phyloP scores from a whole-genome alignment of 2,797 vertebrate genomes.

The Anisognathus igniventris region DNA sequence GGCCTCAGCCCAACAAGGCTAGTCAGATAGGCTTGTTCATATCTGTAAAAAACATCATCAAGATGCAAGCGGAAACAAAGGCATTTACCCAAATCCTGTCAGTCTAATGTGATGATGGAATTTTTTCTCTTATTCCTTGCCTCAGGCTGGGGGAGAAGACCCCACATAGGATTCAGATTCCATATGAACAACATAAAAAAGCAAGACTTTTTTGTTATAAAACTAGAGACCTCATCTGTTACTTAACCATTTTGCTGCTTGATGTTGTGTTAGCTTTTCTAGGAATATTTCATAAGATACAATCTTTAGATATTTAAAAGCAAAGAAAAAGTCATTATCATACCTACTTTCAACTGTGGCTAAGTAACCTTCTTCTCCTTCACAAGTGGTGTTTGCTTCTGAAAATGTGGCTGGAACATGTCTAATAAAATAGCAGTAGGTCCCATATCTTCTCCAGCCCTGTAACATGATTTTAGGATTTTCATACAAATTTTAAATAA shows the following conservation, averaged over 20 bases:
- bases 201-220: fast-evolving
- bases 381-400: slow-evolving; percentile 81
- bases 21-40: slow-evolving; percentile 89
- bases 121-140: not conserved
- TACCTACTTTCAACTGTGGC: slow-evolving; percentile 85
- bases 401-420: slow-evolving; percentile 77
- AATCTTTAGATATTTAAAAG: not conserved
- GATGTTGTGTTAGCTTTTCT: not conserved
- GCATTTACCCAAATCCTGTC: not conserved
- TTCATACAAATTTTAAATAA: not conserved
- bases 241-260: not conserved
- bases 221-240: not conserved
- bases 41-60: slow-evolving; percentile 71
- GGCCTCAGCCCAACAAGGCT: slow-evolving; percentile 86
- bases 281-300: not conserved
- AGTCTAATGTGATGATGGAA: not conserved
- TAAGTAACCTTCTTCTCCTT: slow-evolving; percentile 66
- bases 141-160: not conserved
- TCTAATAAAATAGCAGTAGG: slow-evolving; percentile 84
- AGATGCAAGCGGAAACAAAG: not conserved
- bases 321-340: not conserved
- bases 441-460: slow-evolving; percentile 82
- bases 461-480: slow-evolving; percentile 30
- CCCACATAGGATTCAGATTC: not conserved
- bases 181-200: not conserved